Evolutionary conservation across 2,888 invertebrate species (phyloP), one percentile per base, ranked within the genome.

Genomic region (Parascotia fuliginaria): DNA sequence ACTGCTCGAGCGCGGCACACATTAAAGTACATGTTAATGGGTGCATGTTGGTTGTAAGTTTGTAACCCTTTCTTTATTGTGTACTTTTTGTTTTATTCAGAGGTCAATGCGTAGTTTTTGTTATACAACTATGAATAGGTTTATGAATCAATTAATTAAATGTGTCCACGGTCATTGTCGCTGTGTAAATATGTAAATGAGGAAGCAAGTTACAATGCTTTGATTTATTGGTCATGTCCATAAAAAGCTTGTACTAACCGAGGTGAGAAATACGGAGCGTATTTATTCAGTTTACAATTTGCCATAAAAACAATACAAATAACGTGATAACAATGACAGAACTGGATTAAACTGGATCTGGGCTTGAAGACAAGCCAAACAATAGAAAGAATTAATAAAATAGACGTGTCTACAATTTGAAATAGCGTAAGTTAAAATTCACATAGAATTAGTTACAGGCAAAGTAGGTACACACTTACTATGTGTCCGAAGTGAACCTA

Each of bases 101-200:
- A 85, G 91, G 92, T 92, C 92, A 92, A 87, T 84, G 84, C 77
- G 71, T 83, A 79, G 78, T 85, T 87, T 88, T 85, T 85, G 81
- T 81, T 79, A 56, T 70, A 75, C 74, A 71, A 78, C 82, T 83
- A 80, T 85, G 81, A 85, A 88, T 87, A 85, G 88, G 82, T 89
- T 91, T 90, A 89, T 89, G 85, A 88, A 89, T 90, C 91, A 91
- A 92, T 92, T 91, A 92, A 91, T 91, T 91, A 92, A 89, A 91
- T 83, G 91, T 86, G 82, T 83, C 78, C 78, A 86, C 87, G 90
- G 90, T 89, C 89, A 88, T 90, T 90, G 91, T 91, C 83, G 77
- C 76, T 81, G 77, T 84, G 83, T 83, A 89, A 90, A 91, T 91
- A 92, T 91, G 91, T 78, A 85, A 89, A 91, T 91, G 81, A 83